Evolutionary conservation across 2,113 vertebrate genomes (phyloP), one percentile per base, ranked within the genome.

Genomic region (Pteropus alecto): DNA sequence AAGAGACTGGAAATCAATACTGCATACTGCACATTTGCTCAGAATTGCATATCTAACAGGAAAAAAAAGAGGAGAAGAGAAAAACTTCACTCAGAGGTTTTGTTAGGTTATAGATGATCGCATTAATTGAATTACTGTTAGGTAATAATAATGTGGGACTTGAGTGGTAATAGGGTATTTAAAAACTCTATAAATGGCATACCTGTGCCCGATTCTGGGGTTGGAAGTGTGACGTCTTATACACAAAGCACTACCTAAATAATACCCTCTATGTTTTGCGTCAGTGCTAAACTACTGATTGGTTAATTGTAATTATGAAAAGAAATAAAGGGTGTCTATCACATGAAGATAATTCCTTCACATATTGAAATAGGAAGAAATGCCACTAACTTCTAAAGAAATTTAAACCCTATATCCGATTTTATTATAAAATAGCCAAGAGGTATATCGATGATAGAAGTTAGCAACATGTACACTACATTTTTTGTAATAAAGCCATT

Each of bases 391-490:
- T 95, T 93, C 95, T 97, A 94, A 93, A 96, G 97, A 98, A 95
- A 65, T 97, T 97, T 93, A 88, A 97, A 96, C 91, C 96, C 14
- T 12, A 8, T 91, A 65, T 73, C 82, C 82, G 26, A 87, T 96
- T 98, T 98, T 88, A 96, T 92, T 96, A 84, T 68, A 77, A 35
- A 96, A 82, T 92, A 87, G 85, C 88, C 61, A 58, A 95, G 61
- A 82, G 92, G 68, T 90, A 38, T 93, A 86, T 90, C 83, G 48
- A 54, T 96, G 97, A 95, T 97, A 98, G 95, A n/a, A 2, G 97
- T 96, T 91, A 98, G 94, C 88, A 97, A 96, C 77, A 26, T 98
- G 92, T 98, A 98, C 98, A 98, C 98, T 98, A 98, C 98, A 94
- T 92, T 96, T 98, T 95, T 92, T 98, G 51, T 98, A 98, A 98